These are phyloP conservation scores for Balearica regulorum DNA, from an alignment of 2,797 vertebrate species.

Conservation along the genomic window DNA sequence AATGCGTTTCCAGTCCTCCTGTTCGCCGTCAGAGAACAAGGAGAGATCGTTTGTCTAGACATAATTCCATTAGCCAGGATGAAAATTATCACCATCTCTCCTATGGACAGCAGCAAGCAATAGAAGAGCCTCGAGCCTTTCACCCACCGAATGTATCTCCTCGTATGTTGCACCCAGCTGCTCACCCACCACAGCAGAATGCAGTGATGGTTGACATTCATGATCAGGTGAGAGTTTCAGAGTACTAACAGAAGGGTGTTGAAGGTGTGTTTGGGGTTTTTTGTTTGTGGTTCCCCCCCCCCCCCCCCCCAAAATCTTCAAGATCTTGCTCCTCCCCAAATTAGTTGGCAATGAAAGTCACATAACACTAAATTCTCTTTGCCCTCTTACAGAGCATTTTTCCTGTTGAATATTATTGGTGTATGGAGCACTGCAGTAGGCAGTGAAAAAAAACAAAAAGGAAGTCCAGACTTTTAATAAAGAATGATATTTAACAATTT, in stretches of 20 bases:
- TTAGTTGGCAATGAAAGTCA: background rate
- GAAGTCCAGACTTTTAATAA: background rate
- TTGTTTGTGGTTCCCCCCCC: fast-evolving
- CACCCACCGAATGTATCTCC: constrained; percentile 90
- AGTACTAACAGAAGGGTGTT: background rate
- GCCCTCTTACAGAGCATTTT: background rate
- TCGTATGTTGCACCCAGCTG: constrained; percentile 88
- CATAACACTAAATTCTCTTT: background rate
- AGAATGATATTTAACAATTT: background rate
- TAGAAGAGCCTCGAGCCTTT: constrained; percentile 94
- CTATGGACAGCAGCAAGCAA: constrained; percentile 85
- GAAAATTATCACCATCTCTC: constrained; percentile 92
- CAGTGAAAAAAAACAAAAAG: background rate
- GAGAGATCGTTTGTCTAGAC: constrained; percentile 88
- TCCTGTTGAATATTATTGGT: background rate
- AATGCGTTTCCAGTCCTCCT: constrained; percentile 81
- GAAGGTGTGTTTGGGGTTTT: background rate
- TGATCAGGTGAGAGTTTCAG: constrained; percentile 82
- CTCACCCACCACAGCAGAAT: constrained; percentile 89
- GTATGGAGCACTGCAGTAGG: background rate
- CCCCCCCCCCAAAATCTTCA: background rate
- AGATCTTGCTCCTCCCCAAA: background rate
- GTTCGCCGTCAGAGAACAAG: constrained; percentile 90
- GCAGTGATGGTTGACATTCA: constrained; percentile 93
- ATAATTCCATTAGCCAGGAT: constrained; percentile 84